Percentiles rank a stretch among this genome's conserved stretches.
These are phyloP conservation scores for Plagodis pulveraria DNA, from an alignment of 2,888 invertebrate genomes.

Conservation along the genomic window DNA sequence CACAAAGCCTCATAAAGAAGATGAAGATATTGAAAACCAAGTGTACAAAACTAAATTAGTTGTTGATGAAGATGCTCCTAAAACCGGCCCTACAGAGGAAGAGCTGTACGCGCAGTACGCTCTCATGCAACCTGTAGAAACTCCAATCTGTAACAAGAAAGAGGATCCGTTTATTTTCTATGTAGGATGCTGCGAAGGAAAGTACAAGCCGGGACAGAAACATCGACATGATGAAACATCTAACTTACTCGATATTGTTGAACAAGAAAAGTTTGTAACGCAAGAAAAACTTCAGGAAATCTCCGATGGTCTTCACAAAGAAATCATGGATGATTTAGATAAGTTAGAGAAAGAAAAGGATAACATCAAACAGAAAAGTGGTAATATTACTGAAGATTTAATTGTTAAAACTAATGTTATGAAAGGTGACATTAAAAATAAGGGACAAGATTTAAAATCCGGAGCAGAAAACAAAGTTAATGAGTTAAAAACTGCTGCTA, in stretches of 20 bases:
- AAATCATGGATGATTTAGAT: conserved; percentile 59
- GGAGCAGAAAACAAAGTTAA: conserved; percentile 52
- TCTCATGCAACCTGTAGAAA: conserved; percentile 77
- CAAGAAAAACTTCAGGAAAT: conserved; percentile 68
- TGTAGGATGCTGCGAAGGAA: conserved; percentile 70
- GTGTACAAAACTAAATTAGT: conserved; percentile 74
- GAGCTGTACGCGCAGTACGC: conserved; percentile 74
- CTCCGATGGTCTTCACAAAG: conserved; percentile 55
- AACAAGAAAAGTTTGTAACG: conserved; percentile 72
- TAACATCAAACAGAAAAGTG: conserved; percentile 61
- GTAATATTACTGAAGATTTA: conserved; percentile 57
- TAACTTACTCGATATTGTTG: conserved; percentile 70
- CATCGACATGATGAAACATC: conserved; percentile 77
- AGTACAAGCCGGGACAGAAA: conserved; percentile 63
- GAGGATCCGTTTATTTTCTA: conserved; percentile 72
- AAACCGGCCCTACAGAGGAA: conserved; percentile 47
- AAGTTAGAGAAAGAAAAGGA: conserved; percentile 69
- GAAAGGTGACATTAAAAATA: conserved; percentile 53
- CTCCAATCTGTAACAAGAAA: conserved; percentile 59
- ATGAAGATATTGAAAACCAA: conserved; percentile 64
- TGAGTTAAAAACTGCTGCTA: conserved; percentile 49
- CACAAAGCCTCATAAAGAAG: conserved; percentile 63
- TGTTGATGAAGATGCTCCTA: conserved; percentile 69
- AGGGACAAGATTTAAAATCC: conserved; percentile 53
- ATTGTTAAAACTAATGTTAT: conserved; percentile 52